Conservation (phyloP, 37 sponge, comb jelly and placozoan species). For the Agelas oroides region DNA sequence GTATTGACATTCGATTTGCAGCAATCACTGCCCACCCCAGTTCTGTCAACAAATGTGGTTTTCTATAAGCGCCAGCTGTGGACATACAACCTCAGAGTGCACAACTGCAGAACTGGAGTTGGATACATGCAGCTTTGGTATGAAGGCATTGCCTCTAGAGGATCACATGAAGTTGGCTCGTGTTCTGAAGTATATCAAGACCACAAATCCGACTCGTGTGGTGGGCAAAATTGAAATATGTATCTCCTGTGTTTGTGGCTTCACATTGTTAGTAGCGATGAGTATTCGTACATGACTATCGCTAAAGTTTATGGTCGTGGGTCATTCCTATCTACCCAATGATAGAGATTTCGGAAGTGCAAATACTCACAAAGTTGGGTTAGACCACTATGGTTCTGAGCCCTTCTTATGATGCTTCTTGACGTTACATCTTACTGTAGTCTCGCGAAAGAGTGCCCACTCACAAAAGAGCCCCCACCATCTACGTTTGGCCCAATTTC, state of each 20-base stretch:
- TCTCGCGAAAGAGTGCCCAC: too few species aligned
- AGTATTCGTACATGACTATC: constrained; percentile 14
- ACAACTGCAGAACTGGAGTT: constrained; percentile 6
- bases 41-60: constrained; percentile 19
- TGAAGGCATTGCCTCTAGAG: constrained; percentile 31
- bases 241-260: constrained; percentile 23
- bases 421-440: too few species aligned
- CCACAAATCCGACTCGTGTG: constrained; percentile 18
- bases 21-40: constrained; percentile 25
- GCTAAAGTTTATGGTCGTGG: constrained; percentile 44
- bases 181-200: background rate
- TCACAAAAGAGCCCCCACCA: too few species aligned
- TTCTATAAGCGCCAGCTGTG: constrained; percentile 42
- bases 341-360: constrained; percentile 42
- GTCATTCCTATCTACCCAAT: constrained; percentile 50
- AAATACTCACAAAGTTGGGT: too few species aligned
- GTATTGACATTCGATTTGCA: constrained; percentile 23
- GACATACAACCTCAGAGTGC: constrained; percentile 42
- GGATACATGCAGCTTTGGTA: constrained; percentile 44
- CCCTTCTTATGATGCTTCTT: too few species aligned
- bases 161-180: constrained; percentile 32
- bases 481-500: too few species aligned
- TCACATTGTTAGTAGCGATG: constrained; percentile 12
- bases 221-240: constrained; percentile 41
- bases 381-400: too few species aligned